Base-by-base conservation (phyloP, 1,140 invertebrate genomes). In the Trachymyrmex cornetzi region DNA sequence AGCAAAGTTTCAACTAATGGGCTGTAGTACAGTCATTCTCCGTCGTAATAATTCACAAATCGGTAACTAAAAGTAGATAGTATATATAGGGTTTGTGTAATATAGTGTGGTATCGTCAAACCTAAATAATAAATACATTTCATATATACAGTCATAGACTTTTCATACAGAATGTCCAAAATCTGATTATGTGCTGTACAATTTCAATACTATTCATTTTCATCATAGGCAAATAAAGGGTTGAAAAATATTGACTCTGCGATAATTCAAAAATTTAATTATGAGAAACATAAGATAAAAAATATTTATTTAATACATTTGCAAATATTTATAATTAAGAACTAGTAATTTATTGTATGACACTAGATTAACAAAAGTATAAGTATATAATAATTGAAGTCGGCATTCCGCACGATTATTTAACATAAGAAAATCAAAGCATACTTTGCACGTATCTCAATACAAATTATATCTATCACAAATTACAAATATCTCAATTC, bases 121-220 rank as follows among this genome's bases (percentile, higher is more conserved):
- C 93, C 94, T 95, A 95, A 95, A 95, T 94, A 95, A 95, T 95
- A 95, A 95, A 95, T 95, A 95, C 94, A 95, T 94, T 95, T 95
- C 95, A 94, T 95, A 95, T 95, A 95, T 95, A 95, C 94, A 95
- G 92, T 95, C 93, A 91, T 89, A 93, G 94, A 92, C 93, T 91
- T 92, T 94, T 94, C 91, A 94, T 94, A 93, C 93, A 95, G 94
- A 95, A 94, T 95, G 91, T 93, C 92, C 93, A 84, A 89, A 89
- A 91, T 90, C 89, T 91, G 72, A 81, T 91, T 66, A 74, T 75
- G 74, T 89, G 87, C 79, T 90, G 85, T 90, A 90, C 86, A 88
- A 90, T 75, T 11, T n/a, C 34, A 34, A 64, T 67, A 82, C 22
- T 24, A 53, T 38, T 85, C 27, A 0, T 64, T 67, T 85, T 79